Conservation (phyloP, 2,888 invertebrate species). For the Linyphia triangularis region DNA sequence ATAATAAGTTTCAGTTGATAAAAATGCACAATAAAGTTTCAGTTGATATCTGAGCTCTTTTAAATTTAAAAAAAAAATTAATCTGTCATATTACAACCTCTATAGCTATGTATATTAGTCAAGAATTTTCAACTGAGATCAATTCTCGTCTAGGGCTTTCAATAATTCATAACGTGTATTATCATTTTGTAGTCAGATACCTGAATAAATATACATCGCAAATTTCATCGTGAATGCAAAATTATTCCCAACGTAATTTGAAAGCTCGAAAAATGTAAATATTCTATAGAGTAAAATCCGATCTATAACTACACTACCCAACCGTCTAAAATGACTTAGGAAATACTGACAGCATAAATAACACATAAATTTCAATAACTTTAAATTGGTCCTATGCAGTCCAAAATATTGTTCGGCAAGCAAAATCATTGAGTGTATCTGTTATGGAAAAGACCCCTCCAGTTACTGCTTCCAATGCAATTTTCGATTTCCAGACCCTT, state of each 20-base stretch:
- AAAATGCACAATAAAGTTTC: too few species aligned
- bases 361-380: too few species aligned
- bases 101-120: too few species aligned
- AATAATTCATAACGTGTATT: constrained; percentile 37
- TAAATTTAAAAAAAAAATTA: too few species aligned
- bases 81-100: too few species aligned
- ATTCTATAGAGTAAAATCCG: not conserved
- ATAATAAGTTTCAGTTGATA: too few species aligned
- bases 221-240: not conserved
- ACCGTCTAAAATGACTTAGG: too few species aligned
- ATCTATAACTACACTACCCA: constrained; percentile 1
- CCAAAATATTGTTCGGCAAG: not conserved
- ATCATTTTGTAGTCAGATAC: not conserved
- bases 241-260: constrained; percentile 9
- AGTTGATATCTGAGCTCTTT: too few species aligned
- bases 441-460: not conserved
- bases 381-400: not conserved
- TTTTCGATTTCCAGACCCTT: constrained; percentile 1
- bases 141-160: not conserved
- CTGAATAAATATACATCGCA: constrained; percentile 31
- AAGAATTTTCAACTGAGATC: constrained; percentile 10
- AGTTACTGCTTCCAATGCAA: not conserved
- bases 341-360: too few species aligned
- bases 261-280: constrained; percentile 2
- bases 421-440: too few species aligned